phyloP scores from a whole-genome alignment of 1,140 invertebrate genomes.

The Coptotermes formosanus region DNA sequence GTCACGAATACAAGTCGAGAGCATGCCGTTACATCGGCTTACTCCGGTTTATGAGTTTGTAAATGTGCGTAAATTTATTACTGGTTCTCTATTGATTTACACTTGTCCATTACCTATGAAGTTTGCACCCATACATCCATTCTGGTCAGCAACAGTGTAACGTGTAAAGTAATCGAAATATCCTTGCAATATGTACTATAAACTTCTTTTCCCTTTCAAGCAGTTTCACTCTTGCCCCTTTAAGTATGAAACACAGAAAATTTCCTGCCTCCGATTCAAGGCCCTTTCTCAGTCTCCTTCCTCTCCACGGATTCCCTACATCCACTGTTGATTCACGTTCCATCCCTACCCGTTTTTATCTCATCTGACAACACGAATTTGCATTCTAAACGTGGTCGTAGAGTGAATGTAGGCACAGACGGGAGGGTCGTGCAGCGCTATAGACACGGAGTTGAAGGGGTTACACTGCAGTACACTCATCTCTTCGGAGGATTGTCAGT shows the following conservation, averaged over 20 bases:
- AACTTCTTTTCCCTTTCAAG: not conserved
- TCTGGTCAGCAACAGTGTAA: too few relatives aligned
- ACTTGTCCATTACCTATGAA: too few relatives aligned
- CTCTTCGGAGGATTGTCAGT: not conserved
- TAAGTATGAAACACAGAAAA: not conserved
- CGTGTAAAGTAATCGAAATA: not conserved
- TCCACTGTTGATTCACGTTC: constrained; percentile 7
- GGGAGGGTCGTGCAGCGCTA: not conserved
- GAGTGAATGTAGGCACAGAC: not conserved
- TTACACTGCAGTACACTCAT: not conserved
- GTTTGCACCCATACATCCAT: too few relatives aligned
- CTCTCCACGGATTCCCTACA: not conserved
- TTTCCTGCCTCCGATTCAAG: too few relatives aligned
- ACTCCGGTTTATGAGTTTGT: too few relatives aligned
- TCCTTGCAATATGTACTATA: not conserved
- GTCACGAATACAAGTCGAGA: too few relatives aligned
- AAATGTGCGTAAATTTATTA: too few relatives aligned
- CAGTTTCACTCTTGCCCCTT: not conserved
- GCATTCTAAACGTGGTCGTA: constrained; percentile 5
- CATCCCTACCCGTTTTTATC: not conserved
- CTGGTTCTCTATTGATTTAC: too few relatives aligned
- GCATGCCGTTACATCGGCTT: too few relatives aligned
- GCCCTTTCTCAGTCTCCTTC: not conserved
- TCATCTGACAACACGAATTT: constrained; percentile 19
- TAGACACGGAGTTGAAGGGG: not conserved